Evolutionary conservation across 1,140 invertebrate genomes (phyloP).

Genomic region (Probaryconus sp.): DNA sequence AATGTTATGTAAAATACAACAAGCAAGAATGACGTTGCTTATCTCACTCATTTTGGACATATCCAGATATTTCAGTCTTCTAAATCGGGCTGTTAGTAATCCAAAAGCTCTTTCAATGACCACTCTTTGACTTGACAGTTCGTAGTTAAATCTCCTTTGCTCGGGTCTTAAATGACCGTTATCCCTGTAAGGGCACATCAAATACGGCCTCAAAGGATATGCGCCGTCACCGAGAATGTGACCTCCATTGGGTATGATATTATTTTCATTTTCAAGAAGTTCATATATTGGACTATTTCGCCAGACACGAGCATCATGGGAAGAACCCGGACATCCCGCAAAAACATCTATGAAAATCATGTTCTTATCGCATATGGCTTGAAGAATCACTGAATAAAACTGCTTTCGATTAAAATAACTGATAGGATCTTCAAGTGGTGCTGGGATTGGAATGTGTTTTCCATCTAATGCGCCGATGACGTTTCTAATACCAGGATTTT

Average conservation of each 20-base stretch:
- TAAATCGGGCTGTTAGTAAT: conserved; percentile 42
- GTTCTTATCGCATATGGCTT: conserved; percentile 33
- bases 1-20: background rate
- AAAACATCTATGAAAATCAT: conserved; percentile 45
- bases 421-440: background rate
- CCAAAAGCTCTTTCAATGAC: conserved; percentile 46
- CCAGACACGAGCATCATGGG: conserved; percentile 41
- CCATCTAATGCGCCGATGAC: background rate
- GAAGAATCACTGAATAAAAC: conserved; percentile 2
- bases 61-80: conserved; percentile 41
- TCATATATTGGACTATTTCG: background rate
- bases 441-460: background rate
- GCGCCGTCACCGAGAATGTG: conserved; percentile 30
- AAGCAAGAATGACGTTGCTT: background rate
- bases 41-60: background rate
- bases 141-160: conserved; percentile 30
- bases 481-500: background rate
- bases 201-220: conserved; percentile 30
- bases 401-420: background rate
- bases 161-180: conserved; percentile 21
- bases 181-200: conserved; percentile 39
- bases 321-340: conserved; percentile 50
- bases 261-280: background rate
- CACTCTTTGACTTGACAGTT: conserved; percentile 13
- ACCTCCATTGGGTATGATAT: background rate